Evolutionary conservation across 2,797 vertebrate species (phyloP), one percentile per base, ranked within the genome.

Genomic region (Nasua narica): DNA sequence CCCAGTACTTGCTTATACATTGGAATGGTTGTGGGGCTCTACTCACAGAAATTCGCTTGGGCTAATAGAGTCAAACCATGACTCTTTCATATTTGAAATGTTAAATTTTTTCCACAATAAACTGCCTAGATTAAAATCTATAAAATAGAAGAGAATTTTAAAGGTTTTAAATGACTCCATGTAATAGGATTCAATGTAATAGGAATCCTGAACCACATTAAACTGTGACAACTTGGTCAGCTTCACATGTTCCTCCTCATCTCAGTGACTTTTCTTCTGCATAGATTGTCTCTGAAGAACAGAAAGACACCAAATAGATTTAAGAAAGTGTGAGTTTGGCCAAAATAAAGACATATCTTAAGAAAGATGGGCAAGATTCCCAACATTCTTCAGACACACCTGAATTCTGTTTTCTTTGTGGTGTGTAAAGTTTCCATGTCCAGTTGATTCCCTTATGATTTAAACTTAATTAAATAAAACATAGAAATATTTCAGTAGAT

Each of bases 261-360:
- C 82, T 95, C 52, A 21, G 54, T 79, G 54, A 43, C 48, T 65
- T 65, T 79, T 37, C 81, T 90, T 95, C 91, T 96, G 37, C 56
- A 86, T 40, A 60, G 83, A 91, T 12, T 74, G 60, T 94, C 96
- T 97, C 81, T 82, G 54, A 85, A 97, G 84, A 96, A 52, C 40
- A 92, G 60, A 90, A 93, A 93, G 76, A 93, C 52, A 96, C 83
- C 93, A 96, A 87, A 90, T 92, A 96, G 91, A 98, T 96, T 77
- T 96, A 81, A 96, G 70, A 76, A 97, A 77, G 84, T 94, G 50
- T 88, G 76, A 97, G 60, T 85, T 97, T 97, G 94, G 79, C 92
- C 52, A 85, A 60, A 91, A 95, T 94, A 79, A 97, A 96, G 81
- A 90, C n/a, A 35, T 95, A 97, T 48, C 87, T 58, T 58, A 79